Evolutionary conservation across 2,888 invertebrate genomes (phyloP), one percentile per base, ranked within the genome.

Genomic region (Heteromyza rotundicornis): DNA sequence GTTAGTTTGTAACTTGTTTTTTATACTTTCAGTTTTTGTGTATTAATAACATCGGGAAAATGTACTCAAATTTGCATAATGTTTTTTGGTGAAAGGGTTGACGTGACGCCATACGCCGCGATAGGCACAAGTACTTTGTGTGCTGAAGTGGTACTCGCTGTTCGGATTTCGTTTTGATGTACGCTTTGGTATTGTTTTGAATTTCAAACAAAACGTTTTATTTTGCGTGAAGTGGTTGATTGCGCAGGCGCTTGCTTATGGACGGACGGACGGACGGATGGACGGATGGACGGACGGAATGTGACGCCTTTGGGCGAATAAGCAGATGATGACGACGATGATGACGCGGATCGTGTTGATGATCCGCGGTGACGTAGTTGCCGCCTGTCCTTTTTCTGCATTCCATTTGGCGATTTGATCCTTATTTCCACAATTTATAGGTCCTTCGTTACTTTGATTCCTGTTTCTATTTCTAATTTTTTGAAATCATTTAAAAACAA

Each of bases 1-100:
- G 47, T 47, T 47, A 47, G 47, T 47, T 19, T 49, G 49, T 57
- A 49, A 32, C 32, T 47, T 49, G 47, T 24, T 57, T 51, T 32
- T 24, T 16, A 3, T 16, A 54, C 17, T 27, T 14, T 36, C 58
- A 24, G 22, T 54, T 20, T 35, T 49, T 23, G 35, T 27, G 23
- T 35, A 64, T 60, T 35, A 51, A 44, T 35, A 50, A 27, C 49
- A 47, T 14, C 14, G 27, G 14, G 35, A 27, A 69, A 76, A 75
- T 73, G 73, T 68, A 73, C 73, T 74, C 74, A 74, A 75, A 76
- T 74, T 74, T 74, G 69, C 74, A 74, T 74, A 74, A 76, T 75
- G 76, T 74, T 75, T n/a, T n/a, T 24, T 52, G 2, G 14, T 51
- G 40, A 60, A 54, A 36, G 51, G 36, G 23, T 2, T 14, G 27